Conservation (phyloP, 2,113 vertebrate genomes). For the Crotalus helleri region DNA sequence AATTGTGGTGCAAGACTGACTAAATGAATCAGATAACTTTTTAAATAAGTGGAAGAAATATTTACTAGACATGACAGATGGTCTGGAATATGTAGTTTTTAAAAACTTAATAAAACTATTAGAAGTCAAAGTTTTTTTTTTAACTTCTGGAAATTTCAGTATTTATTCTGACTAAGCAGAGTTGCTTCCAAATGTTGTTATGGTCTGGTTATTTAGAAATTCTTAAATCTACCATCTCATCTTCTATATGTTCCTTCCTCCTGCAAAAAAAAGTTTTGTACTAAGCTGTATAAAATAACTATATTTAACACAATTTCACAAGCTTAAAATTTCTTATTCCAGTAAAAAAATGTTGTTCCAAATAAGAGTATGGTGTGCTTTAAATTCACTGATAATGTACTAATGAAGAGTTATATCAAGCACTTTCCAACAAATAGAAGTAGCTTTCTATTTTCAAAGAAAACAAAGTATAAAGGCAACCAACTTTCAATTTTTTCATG, state of each 20-base stretch:
- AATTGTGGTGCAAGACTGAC: background rate
- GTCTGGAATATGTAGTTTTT: background rate
- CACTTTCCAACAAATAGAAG: slow-evolving; percentile 23
- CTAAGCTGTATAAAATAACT: slow-evolving; percentile 57
- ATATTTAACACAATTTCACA: slow-evolving; percentile 54
- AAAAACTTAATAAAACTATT: slow-evolving; percentile 26
- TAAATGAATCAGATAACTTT: background rate
- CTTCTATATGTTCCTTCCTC: slow-evolving; percentile 53
- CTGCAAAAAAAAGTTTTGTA: slow-evolving; percentile 42
- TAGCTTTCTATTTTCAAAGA: background rate
- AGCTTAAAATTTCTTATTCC: slow-evolving; percentile 41
- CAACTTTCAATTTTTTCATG: slow-evolving; percentile 11
- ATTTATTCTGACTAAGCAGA: slow-evolving; percentile 48
- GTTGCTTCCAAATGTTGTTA: slow-evolving; percentile 48
- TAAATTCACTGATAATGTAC: slow-evolving; percentile 20
- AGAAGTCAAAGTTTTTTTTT: slow-evolving; percentile 48
- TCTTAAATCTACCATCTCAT: slow-evolving; percentile 47
- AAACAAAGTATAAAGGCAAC: slow-evolving; percentile 8
- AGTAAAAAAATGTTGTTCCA: slow-evolving; percentile 37
- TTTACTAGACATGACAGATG: slow-evolving; percentile 32
- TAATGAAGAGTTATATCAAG: background rate
- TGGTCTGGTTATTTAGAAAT: slow-evolving; percentile 43
- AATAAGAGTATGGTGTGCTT: slow-evolving; percentile 14
- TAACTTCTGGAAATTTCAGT: slow-evolving; percentile 13
- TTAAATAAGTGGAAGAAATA: background rate